These are phyloP conservation scores for Neolamprologus fasciatus DNA, from an alignment of 2,113 vertebrate genomes.

Conservation along the genomic window DNA sequence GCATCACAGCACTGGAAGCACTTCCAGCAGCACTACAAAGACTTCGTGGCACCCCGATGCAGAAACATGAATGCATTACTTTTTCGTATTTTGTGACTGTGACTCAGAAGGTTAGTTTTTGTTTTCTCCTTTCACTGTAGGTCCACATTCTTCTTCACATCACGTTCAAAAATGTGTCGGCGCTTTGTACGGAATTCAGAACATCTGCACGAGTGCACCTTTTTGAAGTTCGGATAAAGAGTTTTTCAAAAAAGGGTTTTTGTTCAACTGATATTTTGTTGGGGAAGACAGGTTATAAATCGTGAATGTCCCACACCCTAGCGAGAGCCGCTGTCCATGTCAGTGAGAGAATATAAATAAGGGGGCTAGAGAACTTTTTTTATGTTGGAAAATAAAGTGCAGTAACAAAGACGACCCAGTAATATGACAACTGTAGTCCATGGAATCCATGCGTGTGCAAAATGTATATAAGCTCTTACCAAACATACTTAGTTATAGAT, in stretches of 20 bases:
- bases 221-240: background rate
- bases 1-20: background rate
- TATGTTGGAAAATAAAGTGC: background rate
- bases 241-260: background rate
- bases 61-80: constrained; percentile 8
- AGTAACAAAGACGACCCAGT: background rate
- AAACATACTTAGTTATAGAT: background rate
- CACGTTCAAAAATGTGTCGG: background rate
- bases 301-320: background rate
- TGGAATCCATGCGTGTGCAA: background rate
- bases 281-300: background rate
- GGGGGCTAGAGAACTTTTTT: background rate
- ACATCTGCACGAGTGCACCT: background rate
- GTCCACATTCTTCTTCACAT: background rate
- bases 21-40: background rate
- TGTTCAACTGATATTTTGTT: constrained; percentile 9
- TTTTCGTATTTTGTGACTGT: background rate
- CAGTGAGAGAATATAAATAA: background rate
- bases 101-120: background rate
- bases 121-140: background rate
- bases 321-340: background rate
- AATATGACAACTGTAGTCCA: background rate
- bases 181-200: background rate
- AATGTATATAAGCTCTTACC: background rate
- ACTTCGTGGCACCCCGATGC: background rate